Evolutionary conservation across 2,888 invertebrate genomes (phyloP).

Genomic region (Eupithecia inturbata): DNA sequence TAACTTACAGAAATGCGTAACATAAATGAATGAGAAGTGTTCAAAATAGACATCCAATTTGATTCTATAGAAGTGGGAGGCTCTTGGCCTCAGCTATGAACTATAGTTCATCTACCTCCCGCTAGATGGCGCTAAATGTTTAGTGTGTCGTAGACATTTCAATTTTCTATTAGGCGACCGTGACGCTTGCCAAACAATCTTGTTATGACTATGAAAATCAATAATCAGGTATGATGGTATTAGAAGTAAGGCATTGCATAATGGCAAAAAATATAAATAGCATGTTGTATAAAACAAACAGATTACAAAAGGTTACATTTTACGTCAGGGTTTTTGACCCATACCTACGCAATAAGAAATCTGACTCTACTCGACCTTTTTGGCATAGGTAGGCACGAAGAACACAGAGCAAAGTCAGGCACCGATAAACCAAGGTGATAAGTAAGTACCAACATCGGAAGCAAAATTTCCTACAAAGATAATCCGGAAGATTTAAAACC

Average conservation of each 20-base stretch:
- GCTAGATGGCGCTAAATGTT: conserved; percentile 69
- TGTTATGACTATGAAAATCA: background rate
- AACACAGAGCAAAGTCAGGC: conserved; percentile 26
- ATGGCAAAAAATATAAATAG: background rate
- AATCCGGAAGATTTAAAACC: conserved; percentile 49
- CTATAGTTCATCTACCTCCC: conserved; percentile 65
- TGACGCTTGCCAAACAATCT: background rate
- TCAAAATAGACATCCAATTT: background rate
- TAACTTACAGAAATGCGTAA: background rate
- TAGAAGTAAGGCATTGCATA: background rate
- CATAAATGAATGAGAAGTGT: background rate
- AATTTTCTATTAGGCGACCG: background rate
- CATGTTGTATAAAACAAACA: conserved; percentile 3
- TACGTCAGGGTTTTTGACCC: conserved; percentile 1
- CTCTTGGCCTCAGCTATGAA: background rate
- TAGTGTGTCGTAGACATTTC: background rate
- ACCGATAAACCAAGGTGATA: conserved; percentile 33
- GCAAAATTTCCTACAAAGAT: conserved; percentile 39
- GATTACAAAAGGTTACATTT: conserved; percentile 2
- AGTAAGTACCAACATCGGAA: conserved; percentile 28
- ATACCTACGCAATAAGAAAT: background rate
- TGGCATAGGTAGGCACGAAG: conserved; percentile 26
- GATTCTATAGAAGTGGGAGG: background rate
- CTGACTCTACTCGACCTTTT: conserved; percentile 20
- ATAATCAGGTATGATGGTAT: background rate